Percentiles rank a stretch among this genome's conserved stretches.
Evolutionary conservation across 2,113 vertebrate genomes (phyloP).

Genomic region (Lutjanus erythropterus): DNA sequence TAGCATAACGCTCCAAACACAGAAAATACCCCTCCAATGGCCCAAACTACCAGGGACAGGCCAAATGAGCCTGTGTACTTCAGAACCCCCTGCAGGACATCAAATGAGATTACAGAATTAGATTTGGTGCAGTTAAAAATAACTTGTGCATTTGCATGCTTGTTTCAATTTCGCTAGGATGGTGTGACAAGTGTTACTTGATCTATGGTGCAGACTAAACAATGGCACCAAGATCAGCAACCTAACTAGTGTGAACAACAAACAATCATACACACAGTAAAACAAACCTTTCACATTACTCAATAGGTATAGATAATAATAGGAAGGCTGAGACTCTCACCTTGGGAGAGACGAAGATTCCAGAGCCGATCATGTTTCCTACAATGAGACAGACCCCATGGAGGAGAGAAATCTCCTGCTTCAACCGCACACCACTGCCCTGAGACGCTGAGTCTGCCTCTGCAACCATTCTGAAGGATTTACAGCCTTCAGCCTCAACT

Average conservation of each 20-base stretch:
- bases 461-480: constrained; percentile 73
- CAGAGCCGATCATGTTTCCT: constrained; percentile 89
- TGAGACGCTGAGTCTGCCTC: constrained; percentile 63
- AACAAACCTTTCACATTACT: neutral
- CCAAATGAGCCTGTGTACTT: constrained; percentile 85
- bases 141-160: neutral
- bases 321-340: constrained; percentile 39
- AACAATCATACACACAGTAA: neutral
- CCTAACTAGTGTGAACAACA: neutral
- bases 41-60: constrained; percentile 86
- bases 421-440: constrained; percentile 76
- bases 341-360: constrained; percentile 88
- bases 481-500: constrained; percentile 9
- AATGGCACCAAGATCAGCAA: neutral
- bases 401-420: constrained; percentile 89
- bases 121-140: neutral
- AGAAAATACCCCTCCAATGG: constrained; percentile 86
- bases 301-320: neutral
- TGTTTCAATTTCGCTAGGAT: neutral
- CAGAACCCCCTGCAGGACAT: constrained; percentile 83
- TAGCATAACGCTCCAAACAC: constrained; percentile 88
- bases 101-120: constrained; percentile 4
- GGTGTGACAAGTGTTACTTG: neutral
- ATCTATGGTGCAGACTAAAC: neutral
- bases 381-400: constrained; percentile 89